These are phyloP conservation scores for Paralichthys olivaceus DNA, from an alignment of 2,113 vertebrate species.

Conservation along the genomic window DNA sequence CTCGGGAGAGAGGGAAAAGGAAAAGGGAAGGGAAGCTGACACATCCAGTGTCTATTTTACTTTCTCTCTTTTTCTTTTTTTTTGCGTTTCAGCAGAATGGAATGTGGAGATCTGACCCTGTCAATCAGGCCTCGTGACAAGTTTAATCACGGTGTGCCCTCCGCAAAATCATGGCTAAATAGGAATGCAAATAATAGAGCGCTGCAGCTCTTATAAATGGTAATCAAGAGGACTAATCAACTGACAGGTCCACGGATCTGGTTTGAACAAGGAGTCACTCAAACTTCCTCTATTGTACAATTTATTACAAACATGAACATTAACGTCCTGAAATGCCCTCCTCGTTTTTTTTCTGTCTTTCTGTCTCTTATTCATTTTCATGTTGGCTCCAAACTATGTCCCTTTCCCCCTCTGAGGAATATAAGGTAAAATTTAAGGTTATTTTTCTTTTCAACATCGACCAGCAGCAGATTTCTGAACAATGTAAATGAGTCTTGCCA, in stretches of 20 bases:
- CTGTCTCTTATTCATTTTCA: too few species aligned
- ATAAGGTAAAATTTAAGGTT: conserved; percentile 32
- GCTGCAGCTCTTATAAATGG: conserved; percentile 98
- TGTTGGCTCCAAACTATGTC: too few species aligned
- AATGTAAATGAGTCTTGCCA: conserved; percentile 86
- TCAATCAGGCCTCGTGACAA: conserved; percentile 98
- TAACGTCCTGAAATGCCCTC: too few species aligned
- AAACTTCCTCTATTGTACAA: conserved; percentile 79
- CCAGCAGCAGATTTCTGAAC: conserved; percentile 79
- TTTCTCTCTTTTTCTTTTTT: conserved; percentile 65
- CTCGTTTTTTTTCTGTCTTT: conserved; percentile 7
- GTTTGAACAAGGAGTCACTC: conserved; percentile 91
- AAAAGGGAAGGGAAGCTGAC: conserved; percentile 83
- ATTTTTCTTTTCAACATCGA: conserved; percentile 67
- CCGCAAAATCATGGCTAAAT: conserved; percentile 98
- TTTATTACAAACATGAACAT: conserved; percentile 55
- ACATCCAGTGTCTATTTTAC: conserved; percentile 85
- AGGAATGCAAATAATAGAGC: conserved; percentile 99
- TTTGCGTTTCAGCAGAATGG: conserved; percentile 88
- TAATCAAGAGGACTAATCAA: conserved; percentile 99
- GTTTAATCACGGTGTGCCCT: conserved; percentile 99
- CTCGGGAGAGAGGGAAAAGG: conserved; percentile 85
- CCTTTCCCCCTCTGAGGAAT: too few species aligned
- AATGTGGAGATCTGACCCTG: conserved; percentile 99
- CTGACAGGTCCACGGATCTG: conserved; percentile 96